Evolutionary conservation across 1,140 invertebrate species (phyloP).

Genomic region (Papilio glaucus): DNA sequence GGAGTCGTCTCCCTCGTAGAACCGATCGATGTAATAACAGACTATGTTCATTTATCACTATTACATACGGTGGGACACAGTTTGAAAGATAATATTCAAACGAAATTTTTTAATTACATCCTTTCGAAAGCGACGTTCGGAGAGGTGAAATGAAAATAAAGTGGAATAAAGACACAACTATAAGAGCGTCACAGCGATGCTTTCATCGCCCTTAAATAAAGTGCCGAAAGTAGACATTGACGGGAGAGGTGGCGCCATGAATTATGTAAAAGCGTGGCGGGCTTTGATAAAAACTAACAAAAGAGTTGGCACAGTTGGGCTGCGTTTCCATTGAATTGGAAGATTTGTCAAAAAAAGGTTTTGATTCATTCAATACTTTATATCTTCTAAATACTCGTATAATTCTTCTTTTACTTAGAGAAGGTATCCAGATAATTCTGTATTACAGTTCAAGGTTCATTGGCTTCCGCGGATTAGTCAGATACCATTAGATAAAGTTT

Average conservation of each 20-base stretch:
- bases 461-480: too few relatives aligned
- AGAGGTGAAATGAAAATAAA: conserved; percentile 10
- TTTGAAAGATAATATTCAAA: background rate
- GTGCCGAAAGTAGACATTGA: conserved; percentile 10
- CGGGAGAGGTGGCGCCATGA: background rate
- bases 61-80: background rate
- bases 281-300: conserved; percentile 21
- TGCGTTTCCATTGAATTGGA: background rate
- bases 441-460: too few relatives aligned
- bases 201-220: conserved; percentile 13
- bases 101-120: conserved; percentile 1
- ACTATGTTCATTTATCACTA: background rate
- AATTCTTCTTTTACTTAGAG: too few relatives aligned
- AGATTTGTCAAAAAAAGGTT: background rate
- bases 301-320: background rate
- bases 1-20: too few relatives aligned
- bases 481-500: too few relatives aligned
- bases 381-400: too few relatives aligned
- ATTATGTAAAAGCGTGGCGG: conserved; percentile 15
- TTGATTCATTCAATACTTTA: too few relatives aligned
- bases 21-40: too few relatives aligned
- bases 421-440: too few relatives aligned
- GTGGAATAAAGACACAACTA: conserved; percentile 8
- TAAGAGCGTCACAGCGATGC: background rate
- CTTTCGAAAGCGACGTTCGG: background rate